Evolutionary conservation across 2,113 vertebrate genomes (phyloP).

Genomic region (Zeus faber): DNA sequence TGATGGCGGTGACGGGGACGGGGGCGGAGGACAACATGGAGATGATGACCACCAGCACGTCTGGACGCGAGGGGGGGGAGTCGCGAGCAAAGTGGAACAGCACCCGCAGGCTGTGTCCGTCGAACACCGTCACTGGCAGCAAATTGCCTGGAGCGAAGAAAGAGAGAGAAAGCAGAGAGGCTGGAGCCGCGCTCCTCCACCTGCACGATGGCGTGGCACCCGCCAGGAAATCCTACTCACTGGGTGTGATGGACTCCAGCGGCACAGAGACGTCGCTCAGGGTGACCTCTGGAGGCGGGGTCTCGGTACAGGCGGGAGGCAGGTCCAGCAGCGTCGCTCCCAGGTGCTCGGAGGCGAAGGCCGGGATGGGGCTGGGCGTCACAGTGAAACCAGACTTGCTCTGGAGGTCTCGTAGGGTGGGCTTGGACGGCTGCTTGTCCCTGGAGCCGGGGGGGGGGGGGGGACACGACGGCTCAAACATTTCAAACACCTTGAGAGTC

Average conservation of each 20-base stretch:
- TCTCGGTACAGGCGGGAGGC: slow-evolving; percentile 43
- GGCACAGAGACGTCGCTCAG: slow-evolving; percentile 88
- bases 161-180: no score
- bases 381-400: slow-evolving; percentile 72
- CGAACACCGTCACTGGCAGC: slow-evolving; percentile 92
- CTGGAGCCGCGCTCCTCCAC: no score
- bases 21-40: slow-evolving; percentile 96
- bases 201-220: no score
- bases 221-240: no score
- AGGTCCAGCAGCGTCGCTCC: slow-evolving; percentile 50
- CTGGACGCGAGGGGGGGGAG: slow-evolving; percentile 80
- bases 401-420: slow-evolving; percentile 92
- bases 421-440: slow-evolving; percentile 88
- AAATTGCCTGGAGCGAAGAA: slow-evolving; percentile 81
- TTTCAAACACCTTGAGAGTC: no score
- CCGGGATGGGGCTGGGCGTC: slow-evolving; percentile 25
- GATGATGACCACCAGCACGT: slow-evolving; percentile 93
- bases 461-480: no score
- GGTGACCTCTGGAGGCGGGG: slow-evolving; percentile 70
- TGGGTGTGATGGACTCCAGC: slow-evolving; percentile 95
- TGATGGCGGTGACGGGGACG: slow-evolving; percentile 84
- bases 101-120: slow-evolving; percentile 91
- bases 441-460: no score
- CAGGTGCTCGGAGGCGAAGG: slow-evolving; percentile 57
- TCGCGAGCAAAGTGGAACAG: slow-evolving; percentile 93